A percentile compares a stretch with the other conserved stretches of the same genome.
Evolutionary conservation across 2,113 vertebrate species (phyloP).

Genomic region (Clarias gariepinus): DNA sequence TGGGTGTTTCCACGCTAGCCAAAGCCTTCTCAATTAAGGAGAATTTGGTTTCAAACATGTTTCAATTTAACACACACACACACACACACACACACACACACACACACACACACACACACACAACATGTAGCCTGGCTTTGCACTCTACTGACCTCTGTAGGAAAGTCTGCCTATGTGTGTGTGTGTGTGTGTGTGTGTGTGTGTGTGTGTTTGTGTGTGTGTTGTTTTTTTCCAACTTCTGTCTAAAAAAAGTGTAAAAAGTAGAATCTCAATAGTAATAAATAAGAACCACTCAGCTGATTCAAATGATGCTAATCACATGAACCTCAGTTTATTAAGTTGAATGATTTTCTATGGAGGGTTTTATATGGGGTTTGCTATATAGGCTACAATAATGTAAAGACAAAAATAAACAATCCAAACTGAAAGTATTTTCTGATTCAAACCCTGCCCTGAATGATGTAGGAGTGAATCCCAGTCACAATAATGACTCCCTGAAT

Average conservation of each 20-base stretch:
- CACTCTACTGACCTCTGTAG: constrained; percentile 1
- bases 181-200: background rate
- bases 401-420: background rate
- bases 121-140: background rate
- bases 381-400: background rate
- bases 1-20: background rate
- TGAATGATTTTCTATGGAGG: background rate
- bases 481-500: background rate
- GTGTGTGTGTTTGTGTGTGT: background rate
- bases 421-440: background rate
- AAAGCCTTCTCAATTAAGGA: background rate
- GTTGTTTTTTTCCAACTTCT: background rate
- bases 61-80: background rate
- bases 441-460: background rate
- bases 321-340: background rate
- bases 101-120: background rate
- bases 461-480: background rate
- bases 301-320: background rate
- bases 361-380: background rate
- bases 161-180: background rate
- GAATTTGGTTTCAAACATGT: background rate
- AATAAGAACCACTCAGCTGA: background rate
- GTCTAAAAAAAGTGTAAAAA: background rate
- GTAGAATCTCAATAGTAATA: background rate
- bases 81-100: background rate